Evolutionary conservation across 2,797 vertebrate genomes (phyloP).

Genomic region (Urophycis tenuis): DNA sequence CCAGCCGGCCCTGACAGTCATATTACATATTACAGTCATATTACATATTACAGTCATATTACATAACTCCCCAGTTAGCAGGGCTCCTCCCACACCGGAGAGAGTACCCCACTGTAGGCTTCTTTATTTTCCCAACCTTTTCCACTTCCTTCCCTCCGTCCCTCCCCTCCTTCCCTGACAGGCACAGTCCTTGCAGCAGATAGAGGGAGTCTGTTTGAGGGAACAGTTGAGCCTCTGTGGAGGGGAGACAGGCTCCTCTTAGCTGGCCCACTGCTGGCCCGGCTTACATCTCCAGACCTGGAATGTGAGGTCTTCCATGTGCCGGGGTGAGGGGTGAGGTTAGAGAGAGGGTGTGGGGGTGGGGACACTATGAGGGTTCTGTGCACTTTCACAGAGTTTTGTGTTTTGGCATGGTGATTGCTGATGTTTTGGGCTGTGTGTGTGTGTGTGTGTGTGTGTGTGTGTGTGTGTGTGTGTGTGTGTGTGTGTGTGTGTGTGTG

Average conservation of each 20-base stretch:
- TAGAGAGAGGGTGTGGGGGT: not conserved
- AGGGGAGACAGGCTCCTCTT: constrained; percentile 59
- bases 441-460: no score
- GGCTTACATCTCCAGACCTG: constrained; percentile 51
- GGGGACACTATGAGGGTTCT: not conserved
- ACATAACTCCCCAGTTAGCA: constrained; percentile 71
- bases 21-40: no score
- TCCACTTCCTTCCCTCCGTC: constrained; percentile 60
- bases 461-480: no score
- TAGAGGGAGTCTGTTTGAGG: constrained; percentile 73
- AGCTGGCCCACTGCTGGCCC: constrained; percentile 36
- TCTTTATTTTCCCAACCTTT: constrained; percentile 71
- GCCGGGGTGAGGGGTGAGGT: not conserved
- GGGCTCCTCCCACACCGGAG: constrained; percentile 60
- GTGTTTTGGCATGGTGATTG: no score
- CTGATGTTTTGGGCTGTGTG: no score
- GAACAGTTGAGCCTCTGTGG: constrained; percentile 72
- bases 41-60: constrained; percentile 79
- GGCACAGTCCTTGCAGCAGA: constrained; percentile 69
- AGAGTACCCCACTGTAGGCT: constrained; percentile 77
- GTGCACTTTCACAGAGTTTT: no score
- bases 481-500: no score
- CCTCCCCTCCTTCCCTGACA: constrained; percentile 55
- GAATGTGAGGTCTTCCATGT: constrained; percentile 52
- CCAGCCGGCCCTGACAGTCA: constrained; percentile 67